Evolutionary conservation across 2,888 invertebrate genomes (phyloP), one percentile per base, ranked within the genome.

Genomic region (Acronicta leporina): DNA sequence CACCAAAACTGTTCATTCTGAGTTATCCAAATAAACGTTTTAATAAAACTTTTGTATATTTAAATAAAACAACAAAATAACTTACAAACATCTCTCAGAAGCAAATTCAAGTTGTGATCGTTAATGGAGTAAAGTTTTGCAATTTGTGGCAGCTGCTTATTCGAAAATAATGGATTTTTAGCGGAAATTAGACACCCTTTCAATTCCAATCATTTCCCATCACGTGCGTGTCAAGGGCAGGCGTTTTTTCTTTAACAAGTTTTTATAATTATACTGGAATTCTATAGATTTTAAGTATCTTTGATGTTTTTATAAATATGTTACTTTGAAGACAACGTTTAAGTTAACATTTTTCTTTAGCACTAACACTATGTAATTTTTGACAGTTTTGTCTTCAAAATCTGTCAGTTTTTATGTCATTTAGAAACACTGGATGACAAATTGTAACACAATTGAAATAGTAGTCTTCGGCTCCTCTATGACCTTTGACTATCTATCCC

Each of bases 81-180:
- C 57, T 46, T 25, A 56, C 73, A 82, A 80, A 82, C 79, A 77
- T 81, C 76, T 77, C 79, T 79, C 78, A 75, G 77, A 72, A 68
- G 71, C 77, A 70, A 75, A 83, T 77, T 73, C 76, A 81, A 79
- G 80, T 83, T 70, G 68, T 57, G 63, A 62, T 76, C 75, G 82
- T 82, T 82, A 83, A 88, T 83, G 84, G 82, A 64, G 68, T 72
- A 85, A 89, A 90, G 77, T 89, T 90, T 86, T 68, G 83, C 82
- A 87, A 88, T 87, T 87, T 85, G 81, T 82, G 82, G 81, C 52
- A 52, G 72, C 48, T 65, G 57, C 48, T 62, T 64, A 77, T 83
- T 82, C 75, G 73, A 73, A 81, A 86, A 84, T 86, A 88, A 87
- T 82, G 83, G 83, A 83, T 81, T 84, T 87, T 87, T 84, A 82